Percentiles rank a stretch among this genome's conserved stretches.
Evolutionary conservation across 2,888 invertebrate species (phyloP).

Genomic region (Sinopyrophorus schimmeli): DNA sequence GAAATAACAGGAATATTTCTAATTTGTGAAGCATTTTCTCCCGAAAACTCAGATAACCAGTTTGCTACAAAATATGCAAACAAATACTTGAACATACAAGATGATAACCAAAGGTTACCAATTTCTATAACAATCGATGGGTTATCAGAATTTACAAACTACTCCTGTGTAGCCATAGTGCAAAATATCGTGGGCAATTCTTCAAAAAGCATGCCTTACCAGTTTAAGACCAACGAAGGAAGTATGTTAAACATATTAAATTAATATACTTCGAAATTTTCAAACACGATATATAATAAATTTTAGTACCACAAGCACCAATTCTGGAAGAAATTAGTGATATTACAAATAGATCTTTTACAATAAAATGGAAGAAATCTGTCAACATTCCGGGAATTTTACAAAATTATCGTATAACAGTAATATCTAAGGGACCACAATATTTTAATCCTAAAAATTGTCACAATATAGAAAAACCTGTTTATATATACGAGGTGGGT

Average conservation of each 20-base stretch:
- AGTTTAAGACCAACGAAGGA: slow-evolving; percentile 24
- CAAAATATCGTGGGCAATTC: slow-evolving; percentile 24
- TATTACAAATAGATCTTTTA: slow-evolving; percentile 22
- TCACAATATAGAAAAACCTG: background rate
- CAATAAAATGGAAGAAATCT: slow-evolving; percentile 36
- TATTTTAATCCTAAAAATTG: slow-evolving; percentile 28
- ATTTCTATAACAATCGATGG: slow-evolving; percentile 7
- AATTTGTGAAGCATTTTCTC: slow-evolving; percentile 13
- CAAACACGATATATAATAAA: background rate
- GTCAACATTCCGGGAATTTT: slow-evolving; percentile 33
- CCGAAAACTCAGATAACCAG: slow-evolving; percentile 2
- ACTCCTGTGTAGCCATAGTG: slow-evolving; percentile 20
- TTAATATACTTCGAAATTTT: background rate
- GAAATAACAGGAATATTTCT: slow-evolving; percentile 10
- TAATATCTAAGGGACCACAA: slow-evolving; percentile 18
- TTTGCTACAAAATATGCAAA: too few relatives aligned
- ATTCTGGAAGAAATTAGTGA: background rate
- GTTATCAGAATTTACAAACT: slow-evolving; percentile 29
- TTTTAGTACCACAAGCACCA: slow-evolving; percentile 15
- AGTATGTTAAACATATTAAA: slow-evolving; percentile 23
- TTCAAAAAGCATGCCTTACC: slow-evolving; percentile 8
- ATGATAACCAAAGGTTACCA: background rate
- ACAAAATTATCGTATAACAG: slow-evolving; percentile 26
- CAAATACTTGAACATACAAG: too few relatives aligned
- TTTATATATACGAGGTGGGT: slow-evolving; percentile 2